Evolutionary conservation across 2,113 vertebrate genomes (phyloP), one percentile per base, ranked within the genome.

Genomic region (pig (Sus scrofa)): DNA sequence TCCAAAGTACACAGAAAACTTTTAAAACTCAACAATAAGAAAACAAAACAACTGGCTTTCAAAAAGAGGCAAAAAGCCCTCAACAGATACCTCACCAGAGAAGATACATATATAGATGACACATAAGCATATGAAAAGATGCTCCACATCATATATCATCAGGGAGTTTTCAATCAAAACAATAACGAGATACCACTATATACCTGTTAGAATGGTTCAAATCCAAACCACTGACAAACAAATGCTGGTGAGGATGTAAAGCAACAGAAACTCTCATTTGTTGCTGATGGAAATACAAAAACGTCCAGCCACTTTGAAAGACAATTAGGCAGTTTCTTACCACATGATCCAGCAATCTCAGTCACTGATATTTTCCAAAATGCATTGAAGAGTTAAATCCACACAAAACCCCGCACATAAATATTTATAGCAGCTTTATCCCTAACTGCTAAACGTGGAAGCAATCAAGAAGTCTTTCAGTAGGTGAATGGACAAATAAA

Each of bases 341-440:
- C 32, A 27, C 75, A 54, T 24, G 20, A 30, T 81, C 16, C 30
- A 58, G 13, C 65, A 65, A 2, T 73, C n/a, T 71, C 8, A 37
- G 34, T 87, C 50, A 12, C 34, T 67, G 60, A 30, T 73, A 67
- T 58, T 82, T 87, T 74, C 58, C n/a, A 82, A 52, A 52, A 67
- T 74, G 37, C 73, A 67, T 26, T 74, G 30, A 65, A 65, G 73
- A n/a, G 9, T 88, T 73, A 74, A 5, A 11, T 82, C 44, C 12
- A n/a, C 27, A n/a, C 7, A 89, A 65, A 82, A 39, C 56, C 27
- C 22, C 44, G 19, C 9, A 13, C 77, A 20, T 44, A 4, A 50
- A 27, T 89, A 56, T 74, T 73, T 89, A 74, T 74, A 74, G 77
- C 62, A 94, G 24, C 24, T 73, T 88, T 82, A 81, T 88, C 62